phyloP scores from a whole-genome alignment of 2,797 vertebrate genomes.

The Acipenser oxyrinchus region DNA sequence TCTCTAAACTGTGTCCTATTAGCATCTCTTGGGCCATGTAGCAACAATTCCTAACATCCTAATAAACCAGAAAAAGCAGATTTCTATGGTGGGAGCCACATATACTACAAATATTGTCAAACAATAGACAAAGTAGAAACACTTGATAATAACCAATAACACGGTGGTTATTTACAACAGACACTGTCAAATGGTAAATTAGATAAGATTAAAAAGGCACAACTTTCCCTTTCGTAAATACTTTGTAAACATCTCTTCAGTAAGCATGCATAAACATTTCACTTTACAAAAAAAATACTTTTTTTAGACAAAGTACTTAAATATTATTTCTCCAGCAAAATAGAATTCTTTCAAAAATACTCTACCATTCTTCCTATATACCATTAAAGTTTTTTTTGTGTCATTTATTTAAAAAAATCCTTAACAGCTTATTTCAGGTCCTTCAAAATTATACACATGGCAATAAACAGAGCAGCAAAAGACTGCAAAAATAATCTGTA shows the following conservation, averaged over 20 bases:
- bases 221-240: conserved; percentile 99
- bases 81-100: conserved; percentile 48
- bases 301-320: conserved; percentile 99
- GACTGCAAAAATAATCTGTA: conserved; percentile 72
- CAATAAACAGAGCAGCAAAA: conserved; percentile 77
- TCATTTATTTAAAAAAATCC: conserved; percentile 72
- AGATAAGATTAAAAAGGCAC: conserved; percentile 99
- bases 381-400: conserved; percentile 72
- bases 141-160: conserved; percentile 73
- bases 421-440: conserved; percentile 76
- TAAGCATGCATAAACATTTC: conserved; percentile 98
- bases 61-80: background rate
- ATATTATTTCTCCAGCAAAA: conserved; percentile 98
- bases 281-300: conserved; percentile 91
- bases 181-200: conserved; percentile 80
- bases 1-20: background rate
- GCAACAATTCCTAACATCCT: background rate
- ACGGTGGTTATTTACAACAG: conserved; percentile 94
- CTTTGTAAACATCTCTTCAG: conserved; percentile 98
- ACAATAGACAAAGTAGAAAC: conserved; percentile 65
- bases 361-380: conserved; percentile 94
- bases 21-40: too few species aligned
- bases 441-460: conserved; percentile 73
- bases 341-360: conserved; percentile 99
- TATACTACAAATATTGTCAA: conserved; percentile 39